phyloP scores from a whole-genome alignment of 2,797 vertebrate species.

The Mormyrops attenuatus region DNA sequence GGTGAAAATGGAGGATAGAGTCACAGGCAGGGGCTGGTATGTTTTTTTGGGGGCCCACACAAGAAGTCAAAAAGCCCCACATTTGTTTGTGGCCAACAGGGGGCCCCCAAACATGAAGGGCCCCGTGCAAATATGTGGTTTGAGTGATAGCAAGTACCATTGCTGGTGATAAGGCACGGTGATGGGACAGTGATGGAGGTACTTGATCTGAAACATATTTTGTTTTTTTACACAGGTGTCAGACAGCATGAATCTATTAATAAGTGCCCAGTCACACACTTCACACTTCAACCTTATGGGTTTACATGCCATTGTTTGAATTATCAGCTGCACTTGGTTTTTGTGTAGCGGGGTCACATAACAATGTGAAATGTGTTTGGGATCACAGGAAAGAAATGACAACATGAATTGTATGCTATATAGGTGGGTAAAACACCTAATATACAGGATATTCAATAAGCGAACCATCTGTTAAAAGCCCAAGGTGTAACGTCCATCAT shows the following conservation, averaged over 20 bases:
- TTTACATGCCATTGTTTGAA: not conserved
- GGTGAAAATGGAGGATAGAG: not conserved
- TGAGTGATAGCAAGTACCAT: not conserved
- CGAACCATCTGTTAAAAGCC: not conserved
- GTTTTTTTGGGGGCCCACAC: not conserved
- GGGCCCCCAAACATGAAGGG: not conserved
- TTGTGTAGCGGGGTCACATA: not conserved
- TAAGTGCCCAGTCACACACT: not conserved
- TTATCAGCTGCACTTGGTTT: not conserved
- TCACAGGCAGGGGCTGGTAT: not conserved
- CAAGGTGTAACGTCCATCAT: not conserved
- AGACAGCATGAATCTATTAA: not conserved
- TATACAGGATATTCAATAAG: not conserved
- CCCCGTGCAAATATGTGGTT: not conserved
- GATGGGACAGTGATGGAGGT: not conserved
- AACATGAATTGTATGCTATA: not conserved
- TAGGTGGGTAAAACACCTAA: not conserved
- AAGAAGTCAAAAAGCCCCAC: not conserved
- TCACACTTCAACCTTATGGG: not conserved
- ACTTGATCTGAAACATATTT: not conserved
- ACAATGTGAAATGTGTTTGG: not conserved
- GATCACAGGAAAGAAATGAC: not conserved
- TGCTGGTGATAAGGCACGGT: not conserved
- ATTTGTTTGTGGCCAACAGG: not conserved
- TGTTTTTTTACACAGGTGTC: not conserved